Evolutionary conservation across 1,140 invertebrate genomes (phyloP), one percentile per base, ranked within the genome.

Genomic region (Drosophila santomea): DNA sequence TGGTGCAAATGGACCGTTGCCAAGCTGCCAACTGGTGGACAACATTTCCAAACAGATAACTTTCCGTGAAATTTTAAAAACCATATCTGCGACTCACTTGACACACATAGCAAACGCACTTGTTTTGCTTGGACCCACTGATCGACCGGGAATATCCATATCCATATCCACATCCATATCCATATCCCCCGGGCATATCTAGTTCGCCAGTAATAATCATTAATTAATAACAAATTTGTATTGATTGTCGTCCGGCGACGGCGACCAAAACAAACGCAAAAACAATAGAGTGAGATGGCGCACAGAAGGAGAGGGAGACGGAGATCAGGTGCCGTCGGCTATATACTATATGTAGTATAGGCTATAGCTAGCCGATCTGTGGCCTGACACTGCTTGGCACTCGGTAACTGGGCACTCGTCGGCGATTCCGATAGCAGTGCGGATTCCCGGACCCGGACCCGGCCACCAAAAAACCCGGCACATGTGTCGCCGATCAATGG

Each of bases 361-460:
- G 20, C 20, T 20, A 20, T 47, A 25, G 44, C 23, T 10, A 44
- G 44, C 14, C 38, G 39, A 32, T 62, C 45, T 45, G 17, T 44
- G 60, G 79, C 69, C 78, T 86, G 83, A 73, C 72, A 88, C 83
- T 44, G 83, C 84, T 59, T 88, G 84, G 80, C 84, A 88, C 82
- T 73, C 32, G 48, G n/a, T 3, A 50, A n/a, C 15, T 41, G 57
- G 48, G n/a, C 8, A 50, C 7, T n/a, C 57, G 57, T 28, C 28
- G 15, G n/a, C 20, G 52, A 55, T 10, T 10, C 35, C 51, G 5
- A 52, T 36, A 12, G 8, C 17, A 15, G 3, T 12, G 3, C n/a
- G 23, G n/a, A 43, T 43, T 23, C 10, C 12, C n/a, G 25, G 25
- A 41, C n/a, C 2, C 48, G n/a, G n/a, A 20, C 28, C 50, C 38